These are phyloP conservation scores for Vireo griseus DNA, from an alignment of 2,797 vertebrate genomes.

Conservation along the genomic window DNA sequence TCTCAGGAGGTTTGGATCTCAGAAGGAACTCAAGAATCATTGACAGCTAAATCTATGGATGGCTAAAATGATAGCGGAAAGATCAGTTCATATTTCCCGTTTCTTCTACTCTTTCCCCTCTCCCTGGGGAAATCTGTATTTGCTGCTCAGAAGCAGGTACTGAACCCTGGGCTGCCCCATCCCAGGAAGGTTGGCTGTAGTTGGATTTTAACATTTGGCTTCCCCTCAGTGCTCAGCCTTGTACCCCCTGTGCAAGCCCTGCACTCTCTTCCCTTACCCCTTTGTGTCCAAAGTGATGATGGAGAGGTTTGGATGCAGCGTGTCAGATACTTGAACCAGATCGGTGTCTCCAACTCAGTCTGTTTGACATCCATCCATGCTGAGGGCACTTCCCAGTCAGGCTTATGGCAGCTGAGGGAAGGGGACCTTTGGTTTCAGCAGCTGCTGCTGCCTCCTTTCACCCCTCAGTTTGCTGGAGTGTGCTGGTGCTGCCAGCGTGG, in stretches of 20 bases:
- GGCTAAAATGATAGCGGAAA: background rate
- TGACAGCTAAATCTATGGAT: background rate
- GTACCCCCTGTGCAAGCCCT: rapidly evolving
- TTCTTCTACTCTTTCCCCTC: background rate
- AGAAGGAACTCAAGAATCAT: background rate
- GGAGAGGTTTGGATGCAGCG: background rate
- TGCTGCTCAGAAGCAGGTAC: background rate
- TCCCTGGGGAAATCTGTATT: background rate
- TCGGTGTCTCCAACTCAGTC: rapidly evolving
- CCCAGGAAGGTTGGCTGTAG: background rate
- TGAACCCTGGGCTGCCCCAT: background rate
- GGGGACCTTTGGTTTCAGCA: background rate
- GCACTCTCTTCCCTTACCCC: background rate
- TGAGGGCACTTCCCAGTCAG: rapidly evolving
- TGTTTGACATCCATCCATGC: rapidly evolving
- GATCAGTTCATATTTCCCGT: background rate
- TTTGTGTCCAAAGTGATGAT: background rate
- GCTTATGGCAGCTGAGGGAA: background rate
- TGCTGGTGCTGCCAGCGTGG: rapidly evolving
- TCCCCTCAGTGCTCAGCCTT: background rate
- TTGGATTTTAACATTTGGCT: background rate
- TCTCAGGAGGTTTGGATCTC: background rate
- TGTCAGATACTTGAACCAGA: rapidly evolving
- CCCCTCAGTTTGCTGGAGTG: background rate
- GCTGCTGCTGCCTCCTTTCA: background rate